Evolutionary conservation across 2,113 vertebrate genomes (phyloP), one percentile per base, ranked within the genome.

Genomic region (Prionailurus viverrinus): DNA sequence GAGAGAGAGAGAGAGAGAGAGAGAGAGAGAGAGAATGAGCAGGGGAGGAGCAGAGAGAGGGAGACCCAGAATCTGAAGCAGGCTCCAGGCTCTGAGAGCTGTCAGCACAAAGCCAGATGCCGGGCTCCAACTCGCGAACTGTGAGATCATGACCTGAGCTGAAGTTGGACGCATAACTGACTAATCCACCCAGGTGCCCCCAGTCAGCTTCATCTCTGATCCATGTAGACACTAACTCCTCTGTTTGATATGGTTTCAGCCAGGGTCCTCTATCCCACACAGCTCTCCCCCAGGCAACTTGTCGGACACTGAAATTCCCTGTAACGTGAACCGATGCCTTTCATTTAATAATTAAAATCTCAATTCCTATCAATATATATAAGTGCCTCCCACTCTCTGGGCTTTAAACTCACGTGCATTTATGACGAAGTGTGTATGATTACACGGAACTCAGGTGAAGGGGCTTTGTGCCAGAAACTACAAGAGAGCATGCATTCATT

Each of bases 291-390:
- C 55, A 55, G 61, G 69, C 39, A 18, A 51, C 36, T 80, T 79
- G 27, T 65, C 81, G 6, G 19, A 48, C 69, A 74, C 48, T 48
- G 81, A 61, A 91, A 31, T 92, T 73, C 31, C 15, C 68, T 91
- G 16, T 27, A 82, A 78, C 23, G 13, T 83, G n/a, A 82, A 69
- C 21, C 71, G 84, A 11, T 6, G 0, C 65, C 69, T 89, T 81
- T 76, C 27, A 89, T 82, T 91, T 71, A 74, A 23, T 55, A 91
- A 58, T 94, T 69, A 19, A 94, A 81, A 29, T 29, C 51, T 89
- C 89, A 81, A 85, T 58, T 83, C 27, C 25, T 78, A 19, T 71
- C 68, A 33, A 61, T 87, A 76, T 41, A 51, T 33, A 29, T 41
- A 55, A 81, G 18, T 41, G 13, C 58, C 33, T 88, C 11, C 8